Evolutionary conservation across 1,140 invertebrate genomes (phyloP), one percentile per base, ranked within the genome.

Genomic region (Platyura marginata): DNA sequence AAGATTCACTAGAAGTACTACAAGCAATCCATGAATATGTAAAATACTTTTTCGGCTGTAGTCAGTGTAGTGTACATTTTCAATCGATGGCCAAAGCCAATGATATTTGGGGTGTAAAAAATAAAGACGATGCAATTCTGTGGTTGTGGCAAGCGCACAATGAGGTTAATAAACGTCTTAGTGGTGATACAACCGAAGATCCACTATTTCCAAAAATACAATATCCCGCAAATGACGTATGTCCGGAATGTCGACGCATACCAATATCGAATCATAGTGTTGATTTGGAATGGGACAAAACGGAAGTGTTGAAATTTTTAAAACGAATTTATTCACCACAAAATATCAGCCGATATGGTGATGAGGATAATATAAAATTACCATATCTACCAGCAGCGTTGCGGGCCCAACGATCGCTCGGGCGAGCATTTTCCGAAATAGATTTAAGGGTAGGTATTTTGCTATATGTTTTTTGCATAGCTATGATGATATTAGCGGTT

Each of bases 91-190:
- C 83, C 21, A 54, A 68, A 20, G 59, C 64, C 48, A 72, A 76
- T 40, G 70, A 79, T 49, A 67, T 83, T 42, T 70, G 71, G 46
- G 70, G 78, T 45, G 75, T 92, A 0, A 62, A 66, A 19, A 72
- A 69, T 35, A 67, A 72, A 45, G 70, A 84, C 40, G 81, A 89
- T 37, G 72, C 78, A 16, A 74, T 96, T 1, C 52, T 97, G 6
- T 98, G 92, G 90, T 61, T 98, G 2, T 99, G 95, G 95, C 69
- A 69, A 42, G 81, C 88, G 2, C 93, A 98, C 55, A 98, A 98
- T 63, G 75, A 80, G 61, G 92, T 91, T 0, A 99, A 98, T 59
- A 65, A 79, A 46, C 72, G 93, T 47, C 61, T 98, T 13, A 70
- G 80, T 22, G 81, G 85, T 0, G 87, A 95, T 59, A 38, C 65